Conservation (phyloP, 2,113 vertebrate genomes). For the Geococcyx californianus region DNA sequence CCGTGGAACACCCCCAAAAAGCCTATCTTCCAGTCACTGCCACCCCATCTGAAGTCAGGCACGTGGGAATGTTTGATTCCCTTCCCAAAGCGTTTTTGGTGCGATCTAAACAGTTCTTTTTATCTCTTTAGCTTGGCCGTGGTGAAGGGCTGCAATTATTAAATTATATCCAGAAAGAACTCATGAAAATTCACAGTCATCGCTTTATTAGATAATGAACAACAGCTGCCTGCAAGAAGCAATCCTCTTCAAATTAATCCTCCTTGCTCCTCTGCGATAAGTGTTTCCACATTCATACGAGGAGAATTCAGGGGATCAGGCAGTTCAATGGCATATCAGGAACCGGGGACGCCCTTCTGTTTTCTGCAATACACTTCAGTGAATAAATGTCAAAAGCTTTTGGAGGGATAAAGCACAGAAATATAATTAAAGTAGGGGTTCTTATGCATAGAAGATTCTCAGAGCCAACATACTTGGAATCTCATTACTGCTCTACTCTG, state of each 20-base stretch:
- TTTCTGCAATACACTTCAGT: constrained; percentile 40
- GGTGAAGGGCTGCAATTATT: constrained; percentile 60
- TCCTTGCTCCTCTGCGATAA: constrained; percentile 52
- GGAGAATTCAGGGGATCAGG: constrained; percentile 16
- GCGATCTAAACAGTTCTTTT: constrained; percentile 3
- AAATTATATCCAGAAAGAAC: constrained; percentile 65
- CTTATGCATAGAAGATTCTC: not conserved
- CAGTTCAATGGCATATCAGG: constrained; percentile 41
- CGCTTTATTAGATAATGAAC: constrained; percentile 68
- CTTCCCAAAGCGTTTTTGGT: not conserved
- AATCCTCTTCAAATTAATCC: constrained; percentile 45
- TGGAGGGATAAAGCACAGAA: constrained; percentile 32
- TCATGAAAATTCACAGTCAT: constrained; percentile 44
- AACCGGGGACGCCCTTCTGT: constrained; percentile 7
- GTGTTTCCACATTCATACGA: constrained; percentile 12
- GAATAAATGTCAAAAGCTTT: constrained; percentile 47
- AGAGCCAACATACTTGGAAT: not conserved
- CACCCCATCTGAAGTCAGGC: not conserved
- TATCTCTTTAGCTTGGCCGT: constrained; percentile 38
- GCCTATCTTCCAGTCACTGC: not conserved
- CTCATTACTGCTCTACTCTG: constrained; percentile 25
- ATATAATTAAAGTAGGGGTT: constrained; percentile 41
- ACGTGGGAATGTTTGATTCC: not conserved
- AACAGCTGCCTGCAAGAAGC: constrained; percentile 61
- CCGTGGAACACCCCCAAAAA: not conserved